phyloP scores from a whole-genome alignment of 2,888 invertebrate species.

The Xylota sylvarum region DNA sequence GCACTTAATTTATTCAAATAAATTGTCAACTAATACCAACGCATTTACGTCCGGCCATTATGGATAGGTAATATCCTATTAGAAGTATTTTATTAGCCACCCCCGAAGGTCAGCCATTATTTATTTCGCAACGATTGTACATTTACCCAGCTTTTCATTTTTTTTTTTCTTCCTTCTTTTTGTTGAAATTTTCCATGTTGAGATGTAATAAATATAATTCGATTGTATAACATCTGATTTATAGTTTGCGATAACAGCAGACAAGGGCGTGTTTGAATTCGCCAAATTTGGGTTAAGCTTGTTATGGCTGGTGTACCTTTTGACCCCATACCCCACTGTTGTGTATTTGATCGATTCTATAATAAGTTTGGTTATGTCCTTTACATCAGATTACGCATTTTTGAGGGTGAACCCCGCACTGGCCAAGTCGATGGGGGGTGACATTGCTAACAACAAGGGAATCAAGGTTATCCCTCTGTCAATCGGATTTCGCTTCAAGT shows the following conservation, averaged over 20 bases:
- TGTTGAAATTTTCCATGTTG: conserved; percentile 18
- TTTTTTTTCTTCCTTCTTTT: no score
- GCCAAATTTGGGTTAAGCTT: background rate
- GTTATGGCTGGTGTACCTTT: conserved; percentile 5
- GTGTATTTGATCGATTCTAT: background rate
- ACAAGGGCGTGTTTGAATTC: background rate
- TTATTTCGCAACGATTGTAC: conserved; percentile 13
- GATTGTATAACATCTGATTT: conserved; percentile 30
- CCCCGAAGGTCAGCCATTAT: conserved; percentile 15
- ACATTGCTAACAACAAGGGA: conserved; percentile 31
- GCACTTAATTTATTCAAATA: conserved; percentile 40
- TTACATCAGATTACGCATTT: conserved; percentile 15
- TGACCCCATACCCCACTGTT: background rate
- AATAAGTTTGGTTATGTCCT: conserved; percentile 10
- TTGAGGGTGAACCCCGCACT: background rate
- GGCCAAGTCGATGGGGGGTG: background rate
- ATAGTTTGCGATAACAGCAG: conserved; percentile 5
- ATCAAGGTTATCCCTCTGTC: conserved; percentile 35
- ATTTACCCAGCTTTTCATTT: background rate
- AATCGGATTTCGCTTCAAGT: conserved; percentile 18
- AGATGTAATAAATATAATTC: conserved; percentile 31
- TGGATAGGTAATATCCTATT: background rate
- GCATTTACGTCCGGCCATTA: conserved; percentile 21
- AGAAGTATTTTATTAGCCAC: conserved; percentile 24
- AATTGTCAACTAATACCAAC: conserved; percentile 45